Base-by-base conservation (phyloP, 2,888 invertebrate genomes). In the Drosophila macrospina region DNA sequence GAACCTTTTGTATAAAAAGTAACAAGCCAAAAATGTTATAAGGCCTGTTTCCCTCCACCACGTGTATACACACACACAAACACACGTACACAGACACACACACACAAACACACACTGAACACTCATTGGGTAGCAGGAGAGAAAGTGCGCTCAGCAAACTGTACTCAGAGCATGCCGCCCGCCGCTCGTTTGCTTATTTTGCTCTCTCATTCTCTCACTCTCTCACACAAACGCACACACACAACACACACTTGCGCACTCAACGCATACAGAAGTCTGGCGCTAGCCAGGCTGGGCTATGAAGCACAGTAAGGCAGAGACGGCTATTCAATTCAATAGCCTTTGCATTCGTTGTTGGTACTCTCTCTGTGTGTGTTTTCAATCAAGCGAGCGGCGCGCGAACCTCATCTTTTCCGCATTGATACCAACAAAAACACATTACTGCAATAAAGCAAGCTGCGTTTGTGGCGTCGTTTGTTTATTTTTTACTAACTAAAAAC, bases 311-410 rank as follows among this genome's bases (percentile, higher is more conserved):
- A 86, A 77, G 80, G 85, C 80, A 76, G 75, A 89, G 89, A 89
- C 89, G 88, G 85, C 89, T 84, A 90, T 90, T 90, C 89, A 90
- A 90, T 90, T 90, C 89, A 90, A 90, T 90, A 90, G 90, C 89
- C 88, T 90, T 87, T 90, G 89, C 90, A 90, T 90, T 89, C 89
- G 90, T 90, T 90, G 90, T 90, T 90, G 90, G 90, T 90, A 89
- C 89, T 83, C 89, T 83, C 89, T 82, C 89, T 89, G 88, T 90
- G 89, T 90, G 89, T 90, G 90, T 90, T 90, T 90, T 89, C 89
- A 90, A 90, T 90, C 78, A 84, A 82, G 82, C 85, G 80, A 85
- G 84, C 84, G 86, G 80, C 86, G 76, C 83, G 86, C 86, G 79
- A 83, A 79, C 79, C 71, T 86, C 84, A 82, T 80, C 81, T 84